A percentile compares a stretch with the other conserved stretches of the same genome.
These are phyloP conservation scores for Odontamblyopus rebecca DNA, from an alignment of 2,797 vertebrate species.

Conservation along the genomic window DNA sequence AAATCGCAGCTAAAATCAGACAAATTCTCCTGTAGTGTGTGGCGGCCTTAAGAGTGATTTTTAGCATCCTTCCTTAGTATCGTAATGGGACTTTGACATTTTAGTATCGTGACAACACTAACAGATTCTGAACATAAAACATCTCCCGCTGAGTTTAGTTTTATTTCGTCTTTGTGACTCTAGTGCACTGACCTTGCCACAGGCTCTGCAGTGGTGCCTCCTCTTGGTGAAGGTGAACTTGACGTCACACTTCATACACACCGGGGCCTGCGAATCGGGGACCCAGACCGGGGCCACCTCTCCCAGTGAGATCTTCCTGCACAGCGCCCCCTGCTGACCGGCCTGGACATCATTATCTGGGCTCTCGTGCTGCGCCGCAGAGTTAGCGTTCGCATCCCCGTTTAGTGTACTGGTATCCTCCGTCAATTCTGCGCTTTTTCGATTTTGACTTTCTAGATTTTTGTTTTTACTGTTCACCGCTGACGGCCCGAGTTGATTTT, in stretches of 20 bases:
- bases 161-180: constrained; percentile 1
- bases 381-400: constrained; percentile 49
- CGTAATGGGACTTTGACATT: no score
- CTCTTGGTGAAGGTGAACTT: constrained; percentile 99
- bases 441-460: constrained; percentile 79
- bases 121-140: no score
- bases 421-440: constrained; percentile 43
- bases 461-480: constrained; percentile 86
- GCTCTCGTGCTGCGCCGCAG: constrained; percentile 75
- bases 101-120: no score
- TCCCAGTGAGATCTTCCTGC: constrained; percentile 86
- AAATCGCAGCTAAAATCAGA: no score
- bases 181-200: constrained; percentile 89
- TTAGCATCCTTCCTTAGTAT: no score
- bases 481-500: constrained; percentile 81
- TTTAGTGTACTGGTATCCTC: constrained; percentile 50
- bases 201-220: constrained; percentile 98
- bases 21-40: no score
- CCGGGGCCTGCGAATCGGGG: constrained; percentile 94
- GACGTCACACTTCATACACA: constrained; percentile 97
- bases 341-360: constrained; percentile 97
- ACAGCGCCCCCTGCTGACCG: constrained; percentile 83
- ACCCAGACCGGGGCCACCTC: constrained; percentile 98
- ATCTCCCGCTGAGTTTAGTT: no score
- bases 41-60: no score